A percentile compares a stretch with the other conserved stretches of the same genome.
These are phyloP conservation scores for Drosophila auraria DNA, from an alignment of 1,140 invertebrate species.

Conservation along the genomic window DNA sequence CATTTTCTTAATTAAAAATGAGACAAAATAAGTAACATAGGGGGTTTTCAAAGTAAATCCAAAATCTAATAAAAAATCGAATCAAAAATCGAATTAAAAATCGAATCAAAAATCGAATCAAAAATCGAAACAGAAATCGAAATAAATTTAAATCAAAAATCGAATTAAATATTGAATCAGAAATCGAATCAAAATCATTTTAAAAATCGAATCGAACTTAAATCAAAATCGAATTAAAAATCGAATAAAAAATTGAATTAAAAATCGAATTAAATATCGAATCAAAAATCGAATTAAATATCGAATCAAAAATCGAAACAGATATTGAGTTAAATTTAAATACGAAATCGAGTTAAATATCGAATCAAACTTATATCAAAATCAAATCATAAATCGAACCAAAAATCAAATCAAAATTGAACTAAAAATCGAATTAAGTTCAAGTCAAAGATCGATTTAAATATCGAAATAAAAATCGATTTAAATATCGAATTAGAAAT, in stretches of 20 bases:
- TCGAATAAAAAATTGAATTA: background rate
- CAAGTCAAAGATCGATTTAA: background rate
- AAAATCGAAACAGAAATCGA: background rate
- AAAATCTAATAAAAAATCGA: background rate
- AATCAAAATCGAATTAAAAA: background rate
- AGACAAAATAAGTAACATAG: background rate
- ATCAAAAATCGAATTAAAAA: too few relatives aligned
- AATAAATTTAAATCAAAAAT: background rate
- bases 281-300: background rate
- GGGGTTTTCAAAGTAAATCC: background rate
- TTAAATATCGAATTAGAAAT: background rate
- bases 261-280: background rate
- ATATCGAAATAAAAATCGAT: too few relatives aligned
- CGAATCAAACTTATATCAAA: background rate
- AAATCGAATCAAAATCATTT: background rate
- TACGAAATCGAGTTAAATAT: background rate
- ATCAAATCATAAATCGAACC: too few relatives aligned
- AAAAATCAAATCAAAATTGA: background rate
- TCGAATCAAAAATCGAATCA: background rate
- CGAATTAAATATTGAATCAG: background rate
- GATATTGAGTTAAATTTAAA: background rate
- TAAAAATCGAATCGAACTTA: background rate
- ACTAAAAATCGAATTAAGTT: background rate
- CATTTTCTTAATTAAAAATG: background rate
- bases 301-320: background rate